Percentiles rank a stretch among this genome's conserved stretches.
phyloP scores from a whole-genome alignment of 2,113 vertebrate species.

The Podarcis cretensis region DNA sequence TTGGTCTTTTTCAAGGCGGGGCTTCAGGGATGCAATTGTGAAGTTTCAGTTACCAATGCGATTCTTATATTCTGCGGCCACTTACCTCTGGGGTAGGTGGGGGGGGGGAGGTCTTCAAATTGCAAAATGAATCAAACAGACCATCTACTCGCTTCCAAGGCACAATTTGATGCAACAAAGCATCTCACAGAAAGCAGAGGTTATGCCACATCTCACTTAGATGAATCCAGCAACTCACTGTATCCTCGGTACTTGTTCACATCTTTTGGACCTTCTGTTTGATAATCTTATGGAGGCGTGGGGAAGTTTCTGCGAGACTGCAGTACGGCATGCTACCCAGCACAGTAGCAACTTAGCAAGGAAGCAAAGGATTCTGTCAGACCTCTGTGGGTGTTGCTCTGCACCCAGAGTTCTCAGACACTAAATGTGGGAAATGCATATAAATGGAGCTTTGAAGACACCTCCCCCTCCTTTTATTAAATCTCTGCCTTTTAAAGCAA shows the following conservation, averaged over 20 bases:
- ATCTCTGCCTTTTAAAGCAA: not conserved
- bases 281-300: not conserved
- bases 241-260: not conserved
- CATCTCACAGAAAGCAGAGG: not conserved
- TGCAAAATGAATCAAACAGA: not conserved
- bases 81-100: not conserved
- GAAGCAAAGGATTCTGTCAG: not conserved
- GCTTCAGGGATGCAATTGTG: not conserved
- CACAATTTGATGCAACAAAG: not conserved
- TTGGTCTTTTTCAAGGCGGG: not conserved
- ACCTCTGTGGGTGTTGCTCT: not conserved
- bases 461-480: not conserved
- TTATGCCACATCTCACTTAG: not conserved
- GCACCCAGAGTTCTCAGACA: not conserved
- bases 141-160: not conserved
- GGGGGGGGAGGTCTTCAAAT: too few species aligned
- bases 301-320: not conserved
- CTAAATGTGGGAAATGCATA: not conserved
- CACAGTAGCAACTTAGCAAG: not conserved
- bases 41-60: not conserved
- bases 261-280: not conserved
- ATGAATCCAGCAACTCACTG: not conserved
- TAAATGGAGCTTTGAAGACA: not conserved
- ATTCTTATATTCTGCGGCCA: not conserved
- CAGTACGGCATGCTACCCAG: not conserved